These are phyloP conservation scores for Eclectus roratus DNA, from an alignment of 2,113 vertebrate genomes.

Conservation along the genomic window DNA sequence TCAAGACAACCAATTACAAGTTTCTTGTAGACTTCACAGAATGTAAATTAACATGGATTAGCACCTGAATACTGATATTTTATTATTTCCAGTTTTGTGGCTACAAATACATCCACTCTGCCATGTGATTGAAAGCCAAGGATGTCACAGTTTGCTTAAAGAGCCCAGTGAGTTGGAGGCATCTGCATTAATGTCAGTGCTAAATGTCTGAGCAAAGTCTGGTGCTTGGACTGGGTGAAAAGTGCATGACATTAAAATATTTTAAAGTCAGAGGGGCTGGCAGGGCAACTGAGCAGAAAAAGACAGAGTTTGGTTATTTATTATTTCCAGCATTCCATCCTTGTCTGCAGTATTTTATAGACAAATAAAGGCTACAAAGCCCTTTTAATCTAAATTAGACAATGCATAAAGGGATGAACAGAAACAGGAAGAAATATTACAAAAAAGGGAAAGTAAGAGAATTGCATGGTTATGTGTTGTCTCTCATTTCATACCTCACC, in stretches of 20 bases:
- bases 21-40: constrained; percentile 39
- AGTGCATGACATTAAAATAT: constrained; percentile 60
- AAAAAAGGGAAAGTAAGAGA: neutral
- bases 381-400: neutral
- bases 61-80: constrained; percentile 53
- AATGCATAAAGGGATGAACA: neutral
- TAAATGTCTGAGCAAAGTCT: constrained; percentile 44
- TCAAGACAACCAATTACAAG: constrained; percentile 55
- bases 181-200: constrained; percentile 55
- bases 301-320: neutral
- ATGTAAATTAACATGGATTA: constrained; percentile 35
- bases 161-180: neutral
- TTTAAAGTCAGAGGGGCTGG: constrained; percentile 40
- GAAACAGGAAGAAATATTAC: neutral
- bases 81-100: constrained; percentile 22
- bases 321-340: neutral
- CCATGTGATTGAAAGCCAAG: constrained; percentile 20
- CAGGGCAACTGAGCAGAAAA: constrained; percentile 34
- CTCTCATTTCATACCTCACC: neutral
- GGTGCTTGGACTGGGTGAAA: constrained; percentile 46
- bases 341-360: neutral
- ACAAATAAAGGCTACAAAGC: neutral
- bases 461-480: neutral
- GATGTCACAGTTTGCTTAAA: constrained; percentile 40
- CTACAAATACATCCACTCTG: constrained; percentile 3